These are phyloP conservation scores for Monopterus albus DNA, from an alignment of 2,113 vertebrate species.

Conservation along the genomic window DNA sequence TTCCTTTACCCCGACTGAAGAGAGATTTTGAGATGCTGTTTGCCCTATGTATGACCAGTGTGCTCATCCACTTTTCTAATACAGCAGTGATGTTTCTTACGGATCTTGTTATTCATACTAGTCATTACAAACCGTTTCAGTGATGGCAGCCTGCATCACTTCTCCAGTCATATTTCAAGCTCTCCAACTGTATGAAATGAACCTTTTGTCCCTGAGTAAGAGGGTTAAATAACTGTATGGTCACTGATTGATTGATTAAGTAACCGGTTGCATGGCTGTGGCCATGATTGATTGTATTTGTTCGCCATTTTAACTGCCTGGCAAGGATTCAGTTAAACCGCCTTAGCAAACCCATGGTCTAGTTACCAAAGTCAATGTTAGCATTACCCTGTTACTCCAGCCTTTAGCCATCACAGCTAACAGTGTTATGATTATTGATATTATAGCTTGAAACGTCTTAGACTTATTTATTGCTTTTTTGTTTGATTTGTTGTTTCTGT, in stretches of 20 bases:
- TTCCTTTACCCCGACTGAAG: constrained; percentile 38
- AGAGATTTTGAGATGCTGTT: constrained; percentile 15
- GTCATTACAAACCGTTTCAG: not conserved
- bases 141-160: constrained; percentile 2
- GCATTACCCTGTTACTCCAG: constrained; percentile 64
- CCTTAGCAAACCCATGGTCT: no score
- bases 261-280: constrained; percentile 27
- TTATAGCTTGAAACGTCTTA: constrained; percentile 62
- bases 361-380: constrained; percentile 78
- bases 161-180: constrained; percentile 7
- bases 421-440: constrained; percentile 50
- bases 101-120: not conserved
- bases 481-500: constrained; percentile 26
- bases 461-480: constrained; percentile 79
- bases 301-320: no score
- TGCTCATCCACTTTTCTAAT: not conserved
- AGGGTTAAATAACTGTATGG: constrained; percentile 16
- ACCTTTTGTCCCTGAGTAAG: constrained; percentile 1
- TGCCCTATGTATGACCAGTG: not conserved
- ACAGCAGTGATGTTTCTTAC: not conserved
- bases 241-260: constrained; percentile 9
- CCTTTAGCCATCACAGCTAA: no score
- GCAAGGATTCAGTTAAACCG: no score
- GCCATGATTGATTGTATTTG: constrained; percentile 51
- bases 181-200: not conserved